Base-by-base conservation (phyloP, 1,140 invertebrate genomes). In the Drosophila nigromelanica region DNA sequence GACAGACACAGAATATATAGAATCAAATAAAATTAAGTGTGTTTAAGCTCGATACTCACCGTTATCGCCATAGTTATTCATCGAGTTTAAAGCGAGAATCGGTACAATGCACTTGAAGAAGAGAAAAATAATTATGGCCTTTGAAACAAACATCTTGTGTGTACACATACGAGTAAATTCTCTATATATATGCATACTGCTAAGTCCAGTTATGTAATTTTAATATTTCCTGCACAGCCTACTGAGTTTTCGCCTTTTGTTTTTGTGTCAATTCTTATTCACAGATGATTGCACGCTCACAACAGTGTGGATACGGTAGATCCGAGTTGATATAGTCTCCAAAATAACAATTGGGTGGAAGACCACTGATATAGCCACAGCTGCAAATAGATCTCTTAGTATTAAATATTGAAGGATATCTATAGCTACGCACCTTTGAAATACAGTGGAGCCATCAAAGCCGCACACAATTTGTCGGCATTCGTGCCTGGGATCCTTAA, bases 381-480 rank as follows among this genome's bases (percentile, higher is more conserved):
- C 82, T 86, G 14, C n/a, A 10, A 43, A 40, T 21, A 10, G 10
- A 37, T 5, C n/a, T 10, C 4, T 12, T 27, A 8, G 11, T 5
- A 18, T 21, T 10, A 39, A 5, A 21, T 27, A 7, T 15, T 56
- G 0, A 10, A 15, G 50, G 3, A 15, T 42, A 30, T 33, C 30
- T 58, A 6, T 12, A 8, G 11, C 0, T 7, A 75, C 63, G 50
- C 37, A 89, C 86, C 73, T 70, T 12, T 86, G 77, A 37, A 78
- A 75, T 21, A 51, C 12, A 2, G 24, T 61, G 6, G 7, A 4
- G 12, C 83, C 73, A 45, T 61, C 60, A 12, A 6, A 24, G 14
- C 83, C 80, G 39, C 83, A 89, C 15, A 73, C 40, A 54, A 89
- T 80, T 54, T 74, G 77, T 45, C 80, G 69, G 52, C 83, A 89